Percentiles rank a stretch among this genome's conserved stretches.
phyloP scores from a whole-genome alignment of 1,140 invertebrate genomes.

The Platyura marginata region DNA sequence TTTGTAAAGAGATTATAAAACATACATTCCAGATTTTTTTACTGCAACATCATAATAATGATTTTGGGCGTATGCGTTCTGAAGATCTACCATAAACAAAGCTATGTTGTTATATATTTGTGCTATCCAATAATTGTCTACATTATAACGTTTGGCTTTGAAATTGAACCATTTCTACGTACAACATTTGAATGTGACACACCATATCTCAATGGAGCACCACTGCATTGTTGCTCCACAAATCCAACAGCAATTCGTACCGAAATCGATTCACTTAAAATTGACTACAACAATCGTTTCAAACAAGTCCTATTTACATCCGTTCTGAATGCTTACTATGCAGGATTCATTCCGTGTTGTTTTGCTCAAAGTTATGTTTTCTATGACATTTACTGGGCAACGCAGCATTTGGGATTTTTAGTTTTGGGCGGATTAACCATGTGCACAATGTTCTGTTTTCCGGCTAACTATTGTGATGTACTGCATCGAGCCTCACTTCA shows the following conservation, averaged over 20 bases:
- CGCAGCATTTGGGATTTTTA: constrained; percentile 64
- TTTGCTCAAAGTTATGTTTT: constrained; percentile 69
- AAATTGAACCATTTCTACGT: constrained; percentile 50
- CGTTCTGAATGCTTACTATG: constrained; percentile 76
- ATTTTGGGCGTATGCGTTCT: constrained; percentile 39
- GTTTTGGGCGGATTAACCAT: constrained; percentile 69
- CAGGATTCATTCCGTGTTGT: constrained; percentile 74
- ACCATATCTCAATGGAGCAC: constrained; percentile 23
- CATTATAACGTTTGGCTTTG: constrained; percentile 64
- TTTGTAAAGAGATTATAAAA: neutral
- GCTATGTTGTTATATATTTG: constrained; percentile 6
- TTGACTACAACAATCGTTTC: constrained; percentile 74
- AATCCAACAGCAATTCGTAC: constrained; percentile 51
- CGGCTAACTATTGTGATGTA: constrained; percentile 63
- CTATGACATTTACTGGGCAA: constrained; percentile 69
- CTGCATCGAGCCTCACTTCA: constrained; percentile 77
- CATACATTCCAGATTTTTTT: neutral
- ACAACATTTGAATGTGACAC: constrained; percentile 25
- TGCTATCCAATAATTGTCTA: constrained; percentile 44
- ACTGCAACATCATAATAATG: neutral
- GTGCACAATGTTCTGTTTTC: constrained; percentile 53
- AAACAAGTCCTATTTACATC: constrained; percentile 84
- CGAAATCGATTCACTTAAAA: constrained; percentile 67
- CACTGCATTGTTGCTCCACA: constrained; percentile 50
- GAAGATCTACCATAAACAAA: constrained; percentile 11